Evolutionary conservation across 2,113 vertebrate species (phyloP).

Genomic region (Pseudopipra pipra): DNA sequence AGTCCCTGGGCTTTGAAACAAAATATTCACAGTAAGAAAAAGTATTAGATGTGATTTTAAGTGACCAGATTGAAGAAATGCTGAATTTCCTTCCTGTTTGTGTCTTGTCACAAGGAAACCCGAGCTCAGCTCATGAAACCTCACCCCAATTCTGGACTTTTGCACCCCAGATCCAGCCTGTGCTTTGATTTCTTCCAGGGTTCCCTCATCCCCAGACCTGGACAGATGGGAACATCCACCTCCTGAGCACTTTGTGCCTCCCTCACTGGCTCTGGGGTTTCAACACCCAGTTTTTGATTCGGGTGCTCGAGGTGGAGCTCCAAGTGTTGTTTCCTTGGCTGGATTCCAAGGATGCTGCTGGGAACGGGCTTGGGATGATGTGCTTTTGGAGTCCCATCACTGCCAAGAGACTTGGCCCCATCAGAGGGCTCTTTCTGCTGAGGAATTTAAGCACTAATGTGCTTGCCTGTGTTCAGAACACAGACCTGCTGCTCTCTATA

Average conservation of each 20-base stretch:
- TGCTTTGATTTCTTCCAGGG: neutral
- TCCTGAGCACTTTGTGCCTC: neutral
- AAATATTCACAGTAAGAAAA: constrained; percentile 27
- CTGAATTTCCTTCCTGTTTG: constrained; percentile 16
- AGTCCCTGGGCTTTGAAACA: neutral
- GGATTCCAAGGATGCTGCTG: neutral
- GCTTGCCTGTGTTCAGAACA: neutral
- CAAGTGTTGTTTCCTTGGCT: neutral
- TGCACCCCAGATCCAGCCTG: neutral
- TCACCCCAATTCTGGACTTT: neutral
- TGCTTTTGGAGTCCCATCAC: neutral
- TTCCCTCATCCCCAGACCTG: neutral
- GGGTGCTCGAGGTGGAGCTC: neutral
- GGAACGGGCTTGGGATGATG: neutral
- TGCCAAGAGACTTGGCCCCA: neutral
- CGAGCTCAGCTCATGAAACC: neutral
- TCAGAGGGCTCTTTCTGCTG: neutral
- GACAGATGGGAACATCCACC: neutral
- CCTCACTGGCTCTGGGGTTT: neutral
- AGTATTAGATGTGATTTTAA: constrained; percentile 15
- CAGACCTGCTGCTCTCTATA: neutral
- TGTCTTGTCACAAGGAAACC: neutral
- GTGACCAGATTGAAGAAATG: constrained; percentile 43
- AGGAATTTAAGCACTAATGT: neutral
- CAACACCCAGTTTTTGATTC: neutral